A percentile compares a stretch with the other conserved stretches of the same genome.
Evolutionary conservation across 2,797 vertebrate genomes (phyloP).

Genomic region (Hoplostethus mediterraneus): DNA sequence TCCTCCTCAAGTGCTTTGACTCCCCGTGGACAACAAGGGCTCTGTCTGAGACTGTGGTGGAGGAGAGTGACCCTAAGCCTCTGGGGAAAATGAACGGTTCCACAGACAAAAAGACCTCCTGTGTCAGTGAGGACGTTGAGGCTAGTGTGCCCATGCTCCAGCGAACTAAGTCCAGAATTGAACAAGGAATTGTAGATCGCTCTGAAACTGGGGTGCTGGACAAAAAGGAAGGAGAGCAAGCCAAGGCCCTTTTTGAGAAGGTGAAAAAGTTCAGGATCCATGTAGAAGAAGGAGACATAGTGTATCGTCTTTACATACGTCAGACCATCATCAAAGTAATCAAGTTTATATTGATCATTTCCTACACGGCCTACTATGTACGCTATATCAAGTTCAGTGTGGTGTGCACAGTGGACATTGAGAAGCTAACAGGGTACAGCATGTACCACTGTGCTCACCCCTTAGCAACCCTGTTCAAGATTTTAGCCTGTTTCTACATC

Average conservation of each 20-base stretch:
- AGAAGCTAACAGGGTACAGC: conserved; percentile 94
- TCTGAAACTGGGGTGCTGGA: conserved; percentile 96
- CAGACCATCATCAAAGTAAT: conserved; percentile 99
- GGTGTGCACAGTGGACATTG: conserved; percentile 91
- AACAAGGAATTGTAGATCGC: conserved; percentile 97
- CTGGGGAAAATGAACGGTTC: conserved; percentile 94
- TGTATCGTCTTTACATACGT: conserved; percentile 95
- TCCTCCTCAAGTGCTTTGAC: conserved; percentile 98
- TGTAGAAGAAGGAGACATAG: conserved; percentile 96
- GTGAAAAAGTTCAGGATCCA: conserved; percentile 98
- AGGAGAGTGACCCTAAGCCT: conserved; percentile 95
- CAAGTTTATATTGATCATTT: conserved; percentile 95
- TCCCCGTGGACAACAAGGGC: conserved; percentile 98
- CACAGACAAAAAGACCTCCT: conserved; percentile 93
- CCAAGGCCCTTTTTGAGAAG: conserved; percentile 98
- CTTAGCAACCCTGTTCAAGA: conserved; percentile 96
- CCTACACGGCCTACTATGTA: conserved; percentile 94
- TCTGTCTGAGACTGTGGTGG: conserved; percentile 96
- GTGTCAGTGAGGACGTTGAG: conserved; percentile 94
- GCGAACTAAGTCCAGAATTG: conserved; percentile 93
- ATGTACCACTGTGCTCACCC: conserved; percentile 96
- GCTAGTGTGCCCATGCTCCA: conserved; percentile 98
- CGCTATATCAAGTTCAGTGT: conserved; percentile 92
- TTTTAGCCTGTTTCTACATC: conserved; percentile 97
- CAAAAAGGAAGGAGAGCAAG: conserved; percentile 99